Base-by-base conservation (phyloP, 1,140 invertebrate species). In the Andrena cerasifolii region DNA sequence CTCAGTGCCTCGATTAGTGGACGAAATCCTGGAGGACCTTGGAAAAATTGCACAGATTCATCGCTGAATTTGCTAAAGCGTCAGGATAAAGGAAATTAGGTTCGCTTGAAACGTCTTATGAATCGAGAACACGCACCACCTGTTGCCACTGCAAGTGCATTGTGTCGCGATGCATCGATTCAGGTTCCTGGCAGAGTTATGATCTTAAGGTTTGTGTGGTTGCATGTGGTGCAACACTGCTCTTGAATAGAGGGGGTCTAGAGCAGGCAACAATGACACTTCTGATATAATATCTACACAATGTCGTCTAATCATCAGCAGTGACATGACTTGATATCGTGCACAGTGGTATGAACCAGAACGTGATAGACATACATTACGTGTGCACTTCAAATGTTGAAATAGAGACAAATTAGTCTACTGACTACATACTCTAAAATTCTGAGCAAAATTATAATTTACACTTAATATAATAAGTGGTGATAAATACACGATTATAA, bases 301-400 rank as follows among this genome's bases (percentile, higher is more conserved):
- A 73, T 63, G 21, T 63, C 24, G 58, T 40, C 59, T 73, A 72
- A 72, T 72, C 31, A 72, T 72, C 31, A 72, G 33, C 14, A 21
- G 7, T 26, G 49, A 18, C 31, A 21, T 7, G 4, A 16, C 7
- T 31, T 21, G 36, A 71, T 53, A 28, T 12, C 10, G 6, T 45
- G 47, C 49, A 63, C 47, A 28, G 31, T 62, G n/a, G 51, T 62
- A n/a, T n/a, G n/a, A 10, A 21, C 4, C 3, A 18, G 24, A 40
- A 73, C 70, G 58, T 63, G 58, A 63, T 63, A 12, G 16, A 14
- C 56, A 49, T 72, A n/a, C 31, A 16, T 43, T 49, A 62, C 26
- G 4, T 16, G n/a, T 14, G 14, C 14, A 26, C 18, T 61, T 72
- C 14, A 7, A 3, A 58, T 8, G 18, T 61, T 72, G n/a, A 7